Evolutionary conservation across 2,113 vertebrate genomes (phyloP).

Genomic region (Thermophis baileyi): DNA sequence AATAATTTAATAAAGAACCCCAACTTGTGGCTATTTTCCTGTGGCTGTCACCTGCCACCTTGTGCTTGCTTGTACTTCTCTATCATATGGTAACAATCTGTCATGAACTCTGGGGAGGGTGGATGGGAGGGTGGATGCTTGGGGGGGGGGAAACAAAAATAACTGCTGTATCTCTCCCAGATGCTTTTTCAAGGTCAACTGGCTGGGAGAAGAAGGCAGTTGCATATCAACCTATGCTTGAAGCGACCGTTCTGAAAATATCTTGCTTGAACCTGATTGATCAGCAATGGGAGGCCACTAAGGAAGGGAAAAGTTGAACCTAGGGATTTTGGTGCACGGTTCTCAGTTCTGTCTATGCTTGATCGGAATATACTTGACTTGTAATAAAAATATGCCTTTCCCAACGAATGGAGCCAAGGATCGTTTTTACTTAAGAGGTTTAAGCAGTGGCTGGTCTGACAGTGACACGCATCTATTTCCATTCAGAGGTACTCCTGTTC

Average conservation of each 20-base stretch:
- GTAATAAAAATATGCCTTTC: neutral
- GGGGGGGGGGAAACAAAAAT: neutral
- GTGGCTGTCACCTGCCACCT: neutral
- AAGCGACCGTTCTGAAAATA: neutral
- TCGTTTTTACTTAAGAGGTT: neutral
- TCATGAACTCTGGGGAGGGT: too few species aligned
- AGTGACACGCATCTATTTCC: neutral
- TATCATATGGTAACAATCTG: neutral
- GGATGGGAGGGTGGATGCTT: neutral
- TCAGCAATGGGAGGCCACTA: neutral
- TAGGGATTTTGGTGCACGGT: neutral
- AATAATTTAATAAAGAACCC: neutral
- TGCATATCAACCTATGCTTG: neutral
- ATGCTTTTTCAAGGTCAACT: neutral
- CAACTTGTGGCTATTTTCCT: neutral
- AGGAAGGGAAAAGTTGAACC: neutral
- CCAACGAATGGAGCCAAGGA: neutral
- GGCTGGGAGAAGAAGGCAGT: neutral
- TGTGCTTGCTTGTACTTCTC: neutral
- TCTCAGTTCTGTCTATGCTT: neutral
- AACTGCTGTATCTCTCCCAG: neutral
- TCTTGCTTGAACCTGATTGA: neutral
- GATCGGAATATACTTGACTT: neutral
- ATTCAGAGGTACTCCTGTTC: neutral
- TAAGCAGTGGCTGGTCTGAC: neutral